Conservation (phyloP, 2,797 vertebrate genomes). For the Octomys mimax region DNA sequence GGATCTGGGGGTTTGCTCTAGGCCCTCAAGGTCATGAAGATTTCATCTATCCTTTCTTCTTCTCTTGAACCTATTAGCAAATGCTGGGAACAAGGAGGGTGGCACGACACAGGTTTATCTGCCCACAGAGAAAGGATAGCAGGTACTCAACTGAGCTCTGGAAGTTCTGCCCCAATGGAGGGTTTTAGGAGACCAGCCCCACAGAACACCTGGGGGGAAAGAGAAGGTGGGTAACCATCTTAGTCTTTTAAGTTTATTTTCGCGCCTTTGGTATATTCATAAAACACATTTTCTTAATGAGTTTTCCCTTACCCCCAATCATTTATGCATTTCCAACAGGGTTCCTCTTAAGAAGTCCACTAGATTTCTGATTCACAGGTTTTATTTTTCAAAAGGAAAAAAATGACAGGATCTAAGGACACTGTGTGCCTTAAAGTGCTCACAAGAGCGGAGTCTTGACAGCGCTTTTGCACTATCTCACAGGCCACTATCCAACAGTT, state of each 20-base stretch:
- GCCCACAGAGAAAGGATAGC: not conserved
- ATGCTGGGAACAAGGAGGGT: not conserved
- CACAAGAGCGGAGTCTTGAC: conserved; percentile 71
- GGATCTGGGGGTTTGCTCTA: not conserved
- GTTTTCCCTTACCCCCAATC: not conserved
- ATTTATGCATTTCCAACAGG: conserved; percentile 61
- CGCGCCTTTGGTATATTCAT: not conserved
- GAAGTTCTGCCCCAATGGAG: not conserved
- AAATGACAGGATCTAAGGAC: conserved; percentile 74
- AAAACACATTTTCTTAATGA: not conserved
- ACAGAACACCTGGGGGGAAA: not conserved
- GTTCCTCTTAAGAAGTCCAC: conserved; percentile 62
- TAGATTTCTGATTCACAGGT: conserved; percentile 67
- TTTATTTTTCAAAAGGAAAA: conserved; percentile 42
- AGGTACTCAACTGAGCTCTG: not conserved
- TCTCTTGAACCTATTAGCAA: not conserved
- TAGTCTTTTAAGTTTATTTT: not conserved
- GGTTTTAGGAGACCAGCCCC: not conserved
- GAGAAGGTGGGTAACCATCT: not conserved
- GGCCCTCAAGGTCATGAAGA: not conserved
- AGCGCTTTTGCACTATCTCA: conserved; percentile 61
- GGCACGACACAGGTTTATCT: not conserved
- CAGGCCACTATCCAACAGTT: conserved; percentile 78
- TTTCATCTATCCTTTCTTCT: not conserved
- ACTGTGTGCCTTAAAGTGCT: conserved; percentile 63